Evolutionary conservation across 1,140 invertebrate genomes (phyloP), one percentile per base, ranked within the genome.

Genomic region (Paralvinella palmiformis): DNA sequence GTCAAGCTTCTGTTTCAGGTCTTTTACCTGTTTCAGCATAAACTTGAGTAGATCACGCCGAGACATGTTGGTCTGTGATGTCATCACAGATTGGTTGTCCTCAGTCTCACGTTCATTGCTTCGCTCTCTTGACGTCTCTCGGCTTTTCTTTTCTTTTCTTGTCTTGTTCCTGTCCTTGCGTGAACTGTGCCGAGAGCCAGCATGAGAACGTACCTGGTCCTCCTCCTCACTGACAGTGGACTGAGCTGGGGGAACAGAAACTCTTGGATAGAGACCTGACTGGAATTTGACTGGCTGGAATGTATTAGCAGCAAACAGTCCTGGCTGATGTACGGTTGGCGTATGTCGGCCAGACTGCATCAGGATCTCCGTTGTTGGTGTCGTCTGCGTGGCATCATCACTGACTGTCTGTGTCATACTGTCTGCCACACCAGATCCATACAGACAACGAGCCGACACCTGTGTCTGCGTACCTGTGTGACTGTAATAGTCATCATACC

Each of bases 371-470:
- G 20, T 50, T 4, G 48, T n/a, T 50, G 48, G 29, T 3, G 53
- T 29, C 32, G 62, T 63, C 53, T 63, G 62, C 10, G 53, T 63
- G 7, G 36, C 24, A 31, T 50, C 50, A 57, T 63, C 48, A 6
- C 20, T n/a, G n/a, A n/a, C n/a, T n/a, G n/a, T n/a, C n/a, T n/a
- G n/a, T n/a, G n/a, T n/a, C 27, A 52, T 10, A 27, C 27, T 57
- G 55, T 57, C 27, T 32, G 55, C 22, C 7, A 22, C 27, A 33
- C 17, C 24, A 33, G 2, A 32, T 7, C 29, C 27, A 5, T 20
- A 36, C 20, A 7, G 27, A 57, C 29, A 20, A 20, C 29, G 33
- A 7, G 27, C 55, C 27, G 35, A 33, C 55, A 29, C 45, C 20
- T 57, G 27, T 13, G 62, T 63, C 27, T 63, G 62, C 13, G 53